Evolutionary conservation across 2,888 invertebrate genomes (phyloP), one percentile per base, ranked within the genome.

Genomic region (Drosophila parthenogenetica): DNA sequence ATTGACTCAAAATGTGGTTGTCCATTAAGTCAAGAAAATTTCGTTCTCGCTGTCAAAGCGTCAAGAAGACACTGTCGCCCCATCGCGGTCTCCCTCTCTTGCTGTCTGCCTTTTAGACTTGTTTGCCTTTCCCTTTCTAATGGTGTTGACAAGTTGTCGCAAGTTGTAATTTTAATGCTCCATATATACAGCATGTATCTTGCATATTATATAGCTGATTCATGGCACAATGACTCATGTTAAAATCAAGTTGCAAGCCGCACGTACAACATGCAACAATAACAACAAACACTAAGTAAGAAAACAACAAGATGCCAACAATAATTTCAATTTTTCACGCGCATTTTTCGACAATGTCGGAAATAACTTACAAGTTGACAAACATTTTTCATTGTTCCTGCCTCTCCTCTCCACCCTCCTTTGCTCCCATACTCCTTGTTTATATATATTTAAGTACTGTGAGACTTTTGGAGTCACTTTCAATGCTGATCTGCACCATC

Each of bases 341-440:
- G 77, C 73, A 77, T 68, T 80, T 77, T 80, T 77, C 68, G 69
- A 80, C 68, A 79, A 64, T 77, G 78, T 80, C 81, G 72, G 81
- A 83, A 81, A 83, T 81, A 81, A 81, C 78, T 81, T 81, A 81
- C 81, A 84, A 80, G 74, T 83, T 83, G 80, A 80, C 80, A 80
- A 83, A 84, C 84, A 80, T 80, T 83, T 81, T 77, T 80, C 77
- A 73, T 62, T 43, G 17, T 40, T 46, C 17, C 7, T 43, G 14
- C 14, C n/a, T 35, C 19, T 5, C 32, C 7, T 5, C 17, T 3
- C 0, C 10, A n/a, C 7, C 0, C 25, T 8, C 29, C 11, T 3
- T 17, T 17, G 13, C 39, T 22, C 1, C n/a, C 11, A 3, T n/a
- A 10, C 35, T n/a, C 19, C 22, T 22, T 1, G 11, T 17, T 14